Evolutionary conservation across 2,113 vertebrate genomes (phyloP).

Genomic region (Benitochromis conjunctus): DNA sequence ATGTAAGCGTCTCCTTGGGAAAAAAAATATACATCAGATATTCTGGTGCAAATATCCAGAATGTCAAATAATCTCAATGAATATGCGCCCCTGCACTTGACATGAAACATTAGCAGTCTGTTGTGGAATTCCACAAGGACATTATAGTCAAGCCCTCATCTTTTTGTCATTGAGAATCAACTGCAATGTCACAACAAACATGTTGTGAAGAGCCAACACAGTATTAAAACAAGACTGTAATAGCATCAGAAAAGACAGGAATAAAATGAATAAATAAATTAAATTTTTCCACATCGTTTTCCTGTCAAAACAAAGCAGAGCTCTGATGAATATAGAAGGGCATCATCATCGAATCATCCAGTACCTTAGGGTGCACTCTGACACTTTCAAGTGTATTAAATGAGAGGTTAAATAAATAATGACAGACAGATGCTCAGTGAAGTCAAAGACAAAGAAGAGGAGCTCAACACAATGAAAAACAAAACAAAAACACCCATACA

Average conservation of each 20-base stretch:
- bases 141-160: background rate
- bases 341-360: background rate
- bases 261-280: constrained; percentile 19
- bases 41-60: constrained; percentile 1
- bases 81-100: constrained; percentile 9
- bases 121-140: constrained; percentile 22
- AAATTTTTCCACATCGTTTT: background rate
- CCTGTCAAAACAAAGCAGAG: constrained; percentile 9
- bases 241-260: background rate
- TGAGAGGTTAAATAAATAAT: constrained; percentile 42
- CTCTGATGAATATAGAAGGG: background rate
- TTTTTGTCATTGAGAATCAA: background rate
- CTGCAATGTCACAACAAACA: background rate
- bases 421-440: constrained; percentile 27
- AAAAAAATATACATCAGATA: constrained; percentile 6
- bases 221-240: background rate
- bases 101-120: background rate
- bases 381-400: constrained; percentile 25
- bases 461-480: background rate
- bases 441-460: background rate
- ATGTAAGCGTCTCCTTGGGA: background rate
- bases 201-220: background rate
- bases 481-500: background rate
- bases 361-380: background rate
- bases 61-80: constrained; percentile 32